phyloP scores from a whole-genome alignment of 2,113 vertebrate genomes.

The Hippocampus abdominalis region DNA sequence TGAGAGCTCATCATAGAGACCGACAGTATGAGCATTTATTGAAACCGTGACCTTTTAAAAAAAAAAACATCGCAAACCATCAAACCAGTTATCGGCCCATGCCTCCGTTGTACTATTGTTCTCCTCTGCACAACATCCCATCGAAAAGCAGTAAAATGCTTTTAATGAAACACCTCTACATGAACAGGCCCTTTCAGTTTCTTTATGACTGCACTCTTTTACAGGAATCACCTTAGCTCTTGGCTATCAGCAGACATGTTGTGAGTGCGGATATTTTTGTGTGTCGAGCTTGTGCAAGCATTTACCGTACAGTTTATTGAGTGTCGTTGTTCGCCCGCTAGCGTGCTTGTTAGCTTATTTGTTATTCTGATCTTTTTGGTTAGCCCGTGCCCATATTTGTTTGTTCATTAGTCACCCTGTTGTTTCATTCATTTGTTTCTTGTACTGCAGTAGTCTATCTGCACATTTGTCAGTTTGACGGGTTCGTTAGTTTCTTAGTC shows the following conservation, averaged over 20 bases:
- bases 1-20: no score
- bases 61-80: no score
- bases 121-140: conserved; percentile 9
- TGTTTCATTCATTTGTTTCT: not conserved
- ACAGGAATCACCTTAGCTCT: conserved; percentile 43
- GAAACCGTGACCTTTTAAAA: no score
- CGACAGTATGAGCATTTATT: no score
- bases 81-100: no score
- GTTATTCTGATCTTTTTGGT: not conserved
- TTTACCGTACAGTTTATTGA: not conserved
- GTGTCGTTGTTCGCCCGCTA: not conserved
- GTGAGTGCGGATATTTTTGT: conserved; percentile 20
- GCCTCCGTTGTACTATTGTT: not conserved
- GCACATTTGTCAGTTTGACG: not conserved
- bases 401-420: not conserved
- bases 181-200: conserved; percentile 30
- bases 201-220: conserved; percentile 52
- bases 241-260: conserved; percentile 48
- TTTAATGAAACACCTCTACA: not conserved
- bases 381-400: not conserved
- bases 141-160: conserved; percentile 16
- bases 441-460: not conserved
- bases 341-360: not conserved
- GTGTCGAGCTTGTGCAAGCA: conserved; percentile 18
- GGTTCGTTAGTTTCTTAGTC: not conserved